A percentile compares a stretch with the other conserved stretches of the same genome.
These are phyloP conservation scores for Prorops nasuta DNA, from an alignment of 1,140 invertebrate species.

Conservation along the genomic window DNA sequence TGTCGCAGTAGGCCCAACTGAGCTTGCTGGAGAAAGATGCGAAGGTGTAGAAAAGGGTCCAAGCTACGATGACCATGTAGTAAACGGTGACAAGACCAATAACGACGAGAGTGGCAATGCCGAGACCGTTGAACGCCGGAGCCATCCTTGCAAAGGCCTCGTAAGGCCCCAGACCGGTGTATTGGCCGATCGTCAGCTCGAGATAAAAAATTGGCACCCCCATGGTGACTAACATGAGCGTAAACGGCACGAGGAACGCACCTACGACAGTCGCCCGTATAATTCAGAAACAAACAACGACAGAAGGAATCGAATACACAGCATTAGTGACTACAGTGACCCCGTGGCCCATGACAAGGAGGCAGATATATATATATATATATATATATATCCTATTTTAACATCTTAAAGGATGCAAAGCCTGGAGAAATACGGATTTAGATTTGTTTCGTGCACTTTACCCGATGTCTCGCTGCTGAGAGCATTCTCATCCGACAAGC, in stretches of 20 bases:
- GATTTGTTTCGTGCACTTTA: too few species aligned
- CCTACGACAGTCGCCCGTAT: too few species aligned
- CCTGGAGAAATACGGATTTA: too few species aligned
- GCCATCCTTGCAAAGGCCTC: slow-evolving; percentile 62
- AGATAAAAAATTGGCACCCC: slow-evolving; percentile 78
- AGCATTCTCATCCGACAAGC: too few species aligned
- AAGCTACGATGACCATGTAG: slow-evolving; percentile 80
- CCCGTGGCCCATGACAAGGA: too few species aligned
- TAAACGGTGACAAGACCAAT: slow-evolving; percentile 78
- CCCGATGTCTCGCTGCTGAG: too few species aligned
- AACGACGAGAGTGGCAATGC: slow-evolving; percentile 71
- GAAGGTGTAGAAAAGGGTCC: slow-evolving; percentile 76
- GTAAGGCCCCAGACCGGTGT: slow-evolving; percentile 61
- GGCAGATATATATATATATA: background rate
- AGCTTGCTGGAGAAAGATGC: slow-evolving; percentile 67
- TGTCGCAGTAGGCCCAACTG: slow-evolving; percentile 71
- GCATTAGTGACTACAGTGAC: too few species aligned
- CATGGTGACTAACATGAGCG: slow-evolving; percentile 73
- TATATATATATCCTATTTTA: background rate
- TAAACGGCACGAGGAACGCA: slow-evolving; percentile 77
- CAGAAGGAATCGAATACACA: too few species aligned
- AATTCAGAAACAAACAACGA: slow-evolving; percentile 8
- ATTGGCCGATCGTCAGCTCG: slow-evolving; percentile 68
- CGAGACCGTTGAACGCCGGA: slow-evolving; percentile 65
- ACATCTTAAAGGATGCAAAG: too few species aligned